phyloP scores from a whole-genome alignment of 2,888 invertebrate species.

The Acholoe squamosa region DNA sequence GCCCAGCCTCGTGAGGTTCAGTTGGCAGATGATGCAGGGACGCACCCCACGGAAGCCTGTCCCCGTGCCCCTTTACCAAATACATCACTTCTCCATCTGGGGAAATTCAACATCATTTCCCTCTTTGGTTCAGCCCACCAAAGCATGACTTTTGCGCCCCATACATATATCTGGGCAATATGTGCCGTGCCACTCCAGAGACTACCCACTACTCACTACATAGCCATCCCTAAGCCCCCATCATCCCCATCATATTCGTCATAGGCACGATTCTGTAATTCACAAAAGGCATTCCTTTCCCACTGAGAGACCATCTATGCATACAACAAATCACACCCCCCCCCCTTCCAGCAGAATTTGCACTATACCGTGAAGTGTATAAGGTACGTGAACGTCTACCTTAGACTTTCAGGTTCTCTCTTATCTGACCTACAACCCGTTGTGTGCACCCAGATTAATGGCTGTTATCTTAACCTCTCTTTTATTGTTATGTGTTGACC shows the following conservation, averaged over 20 bases:
- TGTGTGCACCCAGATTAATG: no score
- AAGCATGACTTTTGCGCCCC: slow-evolving; percentile 22
- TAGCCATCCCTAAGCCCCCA: not conserved
- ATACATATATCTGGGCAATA: slow-evolving; percentile 33
- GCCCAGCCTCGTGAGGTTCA: not conserved
- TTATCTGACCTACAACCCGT: no score
- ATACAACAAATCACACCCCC: not conserved
- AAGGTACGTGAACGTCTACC: no score
- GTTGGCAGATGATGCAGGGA: not conserved
- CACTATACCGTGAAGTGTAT: no score
- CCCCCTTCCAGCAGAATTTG: not conserved
- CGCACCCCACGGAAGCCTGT: not conserved
- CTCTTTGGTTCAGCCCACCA: slow-evolving; percentile 44
- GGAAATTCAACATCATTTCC: slow-evolving; percentile 56
- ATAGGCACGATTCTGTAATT: not conserved
- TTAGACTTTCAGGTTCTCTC: no score
- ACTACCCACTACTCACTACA: not conserved
- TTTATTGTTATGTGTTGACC: no score
- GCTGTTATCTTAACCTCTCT: no score
- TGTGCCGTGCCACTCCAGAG: not conserved
- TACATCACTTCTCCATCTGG: slow-evolving; percentile 43
- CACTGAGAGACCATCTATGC: not conserved
- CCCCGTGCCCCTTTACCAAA: not conserved
- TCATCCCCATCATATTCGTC: not conserved
- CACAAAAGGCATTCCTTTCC: no score